phyloP scores from a whole-genome alignment of 2,113 vertebrate species.

The Paraplagusia blochii region DNA sequence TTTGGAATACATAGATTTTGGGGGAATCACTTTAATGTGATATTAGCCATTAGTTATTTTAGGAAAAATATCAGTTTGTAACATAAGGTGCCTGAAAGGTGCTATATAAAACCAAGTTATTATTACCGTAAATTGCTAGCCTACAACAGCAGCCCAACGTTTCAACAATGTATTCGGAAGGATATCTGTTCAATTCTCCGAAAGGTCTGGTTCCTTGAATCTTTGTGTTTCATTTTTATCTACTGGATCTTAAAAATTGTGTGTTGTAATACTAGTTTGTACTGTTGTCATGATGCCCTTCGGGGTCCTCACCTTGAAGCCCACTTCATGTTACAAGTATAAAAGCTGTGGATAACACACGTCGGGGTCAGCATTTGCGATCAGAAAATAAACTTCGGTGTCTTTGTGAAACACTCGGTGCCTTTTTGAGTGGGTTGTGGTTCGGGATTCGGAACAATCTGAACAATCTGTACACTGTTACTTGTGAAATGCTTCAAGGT shows the following conservation, averaged over 20 bases:
- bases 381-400: not conserved
- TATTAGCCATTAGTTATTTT: too few relatives aligned
- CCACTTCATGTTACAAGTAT: constrained; percentile 23
- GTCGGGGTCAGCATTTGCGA: constrained; percentile 1
- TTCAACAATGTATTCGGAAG: constrained; percentile 17
- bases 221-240: constrained; percentile 45
- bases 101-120: too few relatives aligned
- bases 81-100: too few relatives aligned
- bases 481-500: constrained; percentile 5
- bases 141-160: not conserved
- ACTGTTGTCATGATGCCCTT: constrained; percentile 25
- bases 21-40: too few relatives aligned
- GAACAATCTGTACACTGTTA: constrained; percentile 8
- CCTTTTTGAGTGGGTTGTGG: constrained; percentile 8
- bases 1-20: too few relatives aligned
- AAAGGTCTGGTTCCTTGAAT: constrained; percentile 42
- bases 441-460: not conserved
- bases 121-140: too few relatives aligned
- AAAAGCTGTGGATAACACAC: constrained; percentile 5
- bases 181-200: constrained; percentile 28
- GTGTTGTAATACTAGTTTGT: constrained; percentile 34
- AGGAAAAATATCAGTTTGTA: too few relatives aligned
- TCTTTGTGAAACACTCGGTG: not conserved
- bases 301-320: constrained; percentile 18
- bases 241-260: constrained; percentile 50